These are phyloP conservation scores for Asbolus verrucosus DNA, from an alignment of 1,140 invertebrate genomes.

Conservation along the genomic window DNA sequence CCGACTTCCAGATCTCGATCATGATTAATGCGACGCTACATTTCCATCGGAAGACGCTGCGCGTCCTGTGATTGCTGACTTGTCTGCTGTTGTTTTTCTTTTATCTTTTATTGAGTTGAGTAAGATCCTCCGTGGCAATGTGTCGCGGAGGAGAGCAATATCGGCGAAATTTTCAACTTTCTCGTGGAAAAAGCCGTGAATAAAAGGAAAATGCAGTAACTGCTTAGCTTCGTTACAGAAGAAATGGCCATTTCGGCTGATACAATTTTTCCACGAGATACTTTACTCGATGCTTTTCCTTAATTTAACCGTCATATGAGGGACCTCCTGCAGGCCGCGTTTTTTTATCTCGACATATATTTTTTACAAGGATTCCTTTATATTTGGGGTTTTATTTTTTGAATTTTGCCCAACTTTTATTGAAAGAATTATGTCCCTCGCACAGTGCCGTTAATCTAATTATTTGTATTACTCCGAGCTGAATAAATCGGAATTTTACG, in stretches of 20 bases:
- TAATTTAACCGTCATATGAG: slow-evolving; percentile 17
- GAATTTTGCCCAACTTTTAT: background rate
- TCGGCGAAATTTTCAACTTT: slow-evolving; percentile 23
- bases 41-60: too few relatives aligned
- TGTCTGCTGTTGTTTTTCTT: background rate
- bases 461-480: background rate
- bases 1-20: too few relatives aligned
- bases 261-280: slow-evolving; percentile 19
- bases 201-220: slow-evolving; percentile 16
- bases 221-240: slow-evolving; percentile 15
- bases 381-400: slow-evolving; percentile 10
- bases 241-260: background rate
- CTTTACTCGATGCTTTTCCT: slow-evolving; percentile 11
- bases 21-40: too few relatives aligned
- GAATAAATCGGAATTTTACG: background rate
- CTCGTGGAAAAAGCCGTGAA: slow-evolving; percentile 8
- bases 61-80: too few relatives aligned
- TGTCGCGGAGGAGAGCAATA: slow-evolving; percentile 16
- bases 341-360: slow-evolving; percentile 13
- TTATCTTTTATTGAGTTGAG: background rate
- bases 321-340: background rate
- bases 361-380: slow-evolving; percentile 4
- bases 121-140: slow-evolving; percentile 4
- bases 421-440: background rate
- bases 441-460: slow-evolving; percentile 1